Conservation (phyloP, 2,113 vertebrate species). For the Psammodynastes pulverulentus region DNA sequence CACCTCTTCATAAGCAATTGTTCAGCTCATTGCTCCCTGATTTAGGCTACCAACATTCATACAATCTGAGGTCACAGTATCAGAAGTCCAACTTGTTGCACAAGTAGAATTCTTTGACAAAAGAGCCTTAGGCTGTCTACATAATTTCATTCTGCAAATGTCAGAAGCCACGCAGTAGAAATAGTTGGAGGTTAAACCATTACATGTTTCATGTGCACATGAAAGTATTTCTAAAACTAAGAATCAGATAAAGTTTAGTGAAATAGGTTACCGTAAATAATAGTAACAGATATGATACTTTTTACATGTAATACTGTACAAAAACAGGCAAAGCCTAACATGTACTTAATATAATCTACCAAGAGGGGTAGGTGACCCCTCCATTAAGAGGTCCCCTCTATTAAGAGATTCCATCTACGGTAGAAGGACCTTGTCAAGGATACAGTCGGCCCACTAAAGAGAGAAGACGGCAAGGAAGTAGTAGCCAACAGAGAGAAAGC, state of each 20-base stretch:
- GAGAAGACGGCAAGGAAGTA: no score
- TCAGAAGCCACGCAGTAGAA: neutral
- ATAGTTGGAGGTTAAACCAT: neutral
- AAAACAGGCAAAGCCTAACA: neutral
- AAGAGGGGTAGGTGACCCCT: neutral
- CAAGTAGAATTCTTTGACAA: neutral
- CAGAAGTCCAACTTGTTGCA: neutral
- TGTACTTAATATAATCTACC: neutral
- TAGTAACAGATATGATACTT: neutral
- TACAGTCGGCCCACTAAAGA: no score
- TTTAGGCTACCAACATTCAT: neutral
- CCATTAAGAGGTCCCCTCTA: no score
- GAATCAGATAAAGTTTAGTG: neutral
- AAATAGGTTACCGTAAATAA: neutral
- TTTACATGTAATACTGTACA: neutral
- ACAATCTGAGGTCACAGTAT: neutral
- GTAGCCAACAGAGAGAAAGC: no score
- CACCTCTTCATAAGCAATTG: neutral
- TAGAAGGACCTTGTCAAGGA: no score
- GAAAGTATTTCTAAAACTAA: neutral
- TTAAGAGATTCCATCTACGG: no score
- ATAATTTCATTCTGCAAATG: neutral
- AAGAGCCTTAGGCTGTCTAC: neutral
- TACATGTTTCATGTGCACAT: neutral
- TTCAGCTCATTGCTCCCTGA: neutral